Conservation (phyloP, 2,888 invertebrate genomes). For the Agrotis segetum region DNA sequence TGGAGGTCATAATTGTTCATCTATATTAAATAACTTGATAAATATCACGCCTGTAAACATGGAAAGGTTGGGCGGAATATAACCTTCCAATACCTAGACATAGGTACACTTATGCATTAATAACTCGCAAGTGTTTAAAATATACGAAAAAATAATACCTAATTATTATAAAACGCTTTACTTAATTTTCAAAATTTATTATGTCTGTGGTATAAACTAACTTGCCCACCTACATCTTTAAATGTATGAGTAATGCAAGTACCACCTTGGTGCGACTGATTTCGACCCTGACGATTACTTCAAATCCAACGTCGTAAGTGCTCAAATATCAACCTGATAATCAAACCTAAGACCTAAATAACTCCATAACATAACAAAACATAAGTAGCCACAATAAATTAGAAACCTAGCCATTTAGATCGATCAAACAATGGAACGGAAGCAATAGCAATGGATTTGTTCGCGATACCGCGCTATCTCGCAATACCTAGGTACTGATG, state of each 20-base stretch:
- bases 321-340: neutral
- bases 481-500: constrained; percentile 21
- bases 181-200: too few species aligned
- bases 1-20: neutral
- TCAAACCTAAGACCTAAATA: neutral
- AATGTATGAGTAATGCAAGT: too few species aligned
- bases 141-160: too few species aligned
- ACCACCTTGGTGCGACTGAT: too few species aligned
- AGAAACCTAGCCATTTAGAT: constrained; percentile 18
- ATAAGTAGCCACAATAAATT: constrained; percentile 6
- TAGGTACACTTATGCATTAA: too few species aligned
- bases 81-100: neutral
- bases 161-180: too few species aligned
- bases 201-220: too few species aligned
- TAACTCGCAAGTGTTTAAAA: too few species aligned
- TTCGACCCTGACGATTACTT: too few species aligned
- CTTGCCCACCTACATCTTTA: too few species aligned
- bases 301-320: too few species aligned
- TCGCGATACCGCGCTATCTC: constrained; percentile 21
- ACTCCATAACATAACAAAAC: neutral
- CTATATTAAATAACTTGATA: neutral
- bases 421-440: constrained; percentile 46
- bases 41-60: neutral
- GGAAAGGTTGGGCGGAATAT: neutral
- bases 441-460: constrained; percentile 33